A percentile compares a stretch with the other conserved stretches of the same genome.
These are phyloP conservation scores for Acanthacorydalis orientalis DNA, from an alignment of 2,888 invertebrate species.

Conservation along the genomic window DNA sequence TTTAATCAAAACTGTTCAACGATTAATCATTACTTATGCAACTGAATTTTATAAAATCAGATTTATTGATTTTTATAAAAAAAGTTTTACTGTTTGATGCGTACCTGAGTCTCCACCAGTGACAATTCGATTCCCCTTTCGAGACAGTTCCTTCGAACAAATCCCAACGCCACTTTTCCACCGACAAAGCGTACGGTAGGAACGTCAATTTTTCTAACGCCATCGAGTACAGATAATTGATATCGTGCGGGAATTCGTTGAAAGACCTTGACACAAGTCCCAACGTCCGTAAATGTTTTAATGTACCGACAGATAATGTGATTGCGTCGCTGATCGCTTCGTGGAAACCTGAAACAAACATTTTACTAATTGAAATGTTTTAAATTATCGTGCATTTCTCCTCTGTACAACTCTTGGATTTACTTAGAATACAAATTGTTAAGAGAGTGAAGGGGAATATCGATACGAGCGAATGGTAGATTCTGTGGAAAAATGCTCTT, in stretches of 20 bases:
- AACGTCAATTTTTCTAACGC: constrained; percentile 76
- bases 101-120: constrained; percentile 73
- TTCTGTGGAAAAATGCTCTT: too few relatives aligned
- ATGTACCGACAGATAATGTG: constrained; percentile 68
- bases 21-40: too few relatives aligned
- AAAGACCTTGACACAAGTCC: constrained; percentile 67
- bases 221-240: constrained; percentile 68
- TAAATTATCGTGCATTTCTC: background rate
- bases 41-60: too few relatives aligned
- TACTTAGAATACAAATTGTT: too few relatives aligned
- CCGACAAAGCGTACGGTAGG: constrained; percentile 64
- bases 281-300: constrained; percentile 67
- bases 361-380: background rate
- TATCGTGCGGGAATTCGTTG: constrained; percentile 66
- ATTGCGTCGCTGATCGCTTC: constrained; percentile 86
- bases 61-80: too few relatives aligned
- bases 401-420: too few relatives aligned
- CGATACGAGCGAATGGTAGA: too few relatives aligned
- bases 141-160: constrained; percentile 58
- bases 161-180: constrained; percentile 80
- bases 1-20: too few relatives aligned
- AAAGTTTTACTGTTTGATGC: too few relatives aligned
- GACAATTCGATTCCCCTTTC: constrained; percentile 68
- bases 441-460: too few relatives aligned
- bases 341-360: constrained; percentile 55